A percentile compares a stretch with the other conserved stretches of the same genome.
These are phyloP conservation scores for Odobenus rosmarus DNA, from an alignment of 2,113 vertebrate species.

Conservation along the genomic window DNA sequence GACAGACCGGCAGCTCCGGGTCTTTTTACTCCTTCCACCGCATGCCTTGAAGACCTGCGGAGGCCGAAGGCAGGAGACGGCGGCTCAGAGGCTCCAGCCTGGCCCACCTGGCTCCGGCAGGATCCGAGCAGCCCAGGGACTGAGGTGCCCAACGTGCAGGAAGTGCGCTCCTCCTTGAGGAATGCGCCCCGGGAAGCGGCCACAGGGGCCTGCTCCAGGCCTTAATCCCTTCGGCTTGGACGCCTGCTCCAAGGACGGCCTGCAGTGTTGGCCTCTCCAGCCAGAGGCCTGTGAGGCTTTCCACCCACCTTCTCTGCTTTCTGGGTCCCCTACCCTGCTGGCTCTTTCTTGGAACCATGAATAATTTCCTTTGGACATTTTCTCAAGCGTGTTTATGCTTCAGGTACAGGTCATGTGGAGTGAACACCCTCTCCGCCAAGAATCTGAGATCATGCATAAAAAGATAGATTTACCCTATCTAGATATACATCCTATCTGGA, in stretches of 20 bases:
- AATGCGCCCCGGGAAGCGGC: neutral
- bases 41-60: neutral
- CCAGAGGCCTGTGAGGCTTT: neutral
- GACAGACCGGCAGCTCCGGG: neutral
- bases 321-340: neutral
- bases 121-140: neutral
- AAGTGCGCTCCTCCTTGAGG: rapidly evolving
- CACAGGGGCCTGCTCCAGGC: neutral
- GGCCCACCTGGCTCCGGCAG: neutral
- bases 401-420: neutral
- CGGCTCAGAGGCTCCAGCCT: neutral
- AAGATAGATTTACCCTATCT: neutral
- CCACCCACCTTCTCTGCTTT: neutral
- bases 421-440: neutral
- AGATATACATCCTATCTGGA: neutral
- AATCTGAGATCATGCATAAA: neutral
- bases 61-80: neutral
- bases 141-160: neutral
- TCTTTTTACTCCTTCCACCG: neutral
- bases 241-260: rapidly evolving
- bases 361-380: neutral
- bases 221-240: neutral
- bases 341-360: neutral
- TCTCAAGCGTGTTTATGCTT: neutral
- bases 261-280: neutral